A percentile compares a stretch with the other conserved stretches of the same genome.
phyloP scores from a whole-genome alignment of 2,797 vertebrate species.

The Dromococcyx pavoninus region DNA sequence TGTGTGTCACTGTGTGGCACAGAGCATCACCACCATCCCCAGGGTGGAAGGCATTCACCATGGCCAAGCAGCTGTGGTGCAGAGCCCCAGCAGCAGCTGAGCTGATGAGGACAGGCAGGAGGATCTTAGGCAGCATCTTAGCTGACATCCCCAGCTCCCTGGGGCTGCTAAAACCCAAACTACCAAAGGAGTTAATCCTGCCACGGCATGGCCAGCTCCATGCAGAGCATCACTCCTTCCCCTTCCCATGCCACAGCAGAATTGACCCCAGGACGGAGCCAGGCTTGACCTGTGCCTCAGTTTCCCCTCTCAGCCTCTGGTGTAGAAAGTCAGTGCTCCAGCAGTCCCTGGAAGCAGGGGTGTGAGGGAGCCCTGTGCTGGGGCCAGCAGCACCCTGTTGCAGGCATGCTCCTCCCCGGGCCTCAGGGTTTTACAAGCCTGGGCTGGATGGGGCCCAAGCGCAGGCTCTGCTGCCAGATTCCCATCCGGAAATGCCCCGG shows the following conservation, averaged over 20 bases:
- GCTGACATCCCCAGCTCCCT: not conserved
- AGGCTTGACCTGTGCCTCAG: not conserved
- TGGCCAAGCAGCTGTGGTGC: not conserved
- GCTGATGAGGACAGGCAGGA: not conserved
- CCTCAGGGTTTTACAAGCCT: slow-evolving; percentile 27
- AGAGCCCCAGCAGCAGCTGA: not conserved
- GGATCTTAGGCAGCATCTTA: not conserved
- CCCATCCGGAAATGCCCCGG: slow-evolving; percentile 66
- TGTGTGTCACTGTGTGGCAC: not conserved
- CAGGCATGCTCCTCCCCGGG: not conserved
- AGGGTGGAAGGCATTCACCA: not conserved
- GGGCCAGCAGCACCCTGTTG: not conserved
- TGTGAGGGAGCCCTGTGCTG: not conserved
- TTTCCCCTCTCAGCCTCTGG: not conserved
- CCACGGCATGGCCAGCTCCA: not conserved
- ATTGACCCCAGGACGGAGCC: not conserved
- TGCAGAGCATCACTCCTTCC: not conserved
- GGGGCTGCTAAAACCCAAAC: not conserved
- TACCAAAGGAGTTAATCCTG: not conserved
- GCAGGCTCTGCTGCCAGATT: slow-evolving; percentile 53
- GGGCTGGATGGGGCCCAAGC: slow-evolving; percentile 56
- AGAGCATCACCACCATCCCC: not conserved
- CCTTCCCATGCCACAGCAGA: not conserved
- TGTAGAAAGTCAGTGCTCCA: fast-evolving
- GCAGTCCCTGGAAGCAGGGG: not conserved